Evolutionary conservation across 2,797 vertebrate species (phyloP).

Genomic region (Gallinago nigripennis): DNA sequence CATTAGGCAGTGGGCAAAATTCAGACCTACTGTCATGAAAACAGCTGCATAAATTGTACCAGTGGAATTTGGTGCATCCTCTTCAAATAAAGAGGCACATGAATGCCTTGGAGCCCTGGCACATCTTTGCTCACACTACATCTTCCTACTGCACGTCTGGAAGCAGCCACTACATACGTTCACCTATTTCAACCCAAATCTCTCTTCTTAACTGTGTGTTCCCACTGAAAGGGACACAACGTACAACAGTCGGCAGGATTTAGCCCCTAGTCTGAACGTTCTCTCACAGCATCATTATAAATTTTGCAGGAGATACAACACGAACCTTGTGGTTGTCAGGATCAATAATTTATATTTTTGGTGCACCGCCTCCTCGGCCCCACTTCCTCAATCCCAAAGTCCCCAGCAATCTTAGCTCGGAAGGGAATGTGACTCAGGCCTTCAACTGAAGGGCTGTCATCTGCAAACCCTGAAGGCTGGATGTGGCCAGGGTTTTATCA

Average conservation of each 20-base stretch:
- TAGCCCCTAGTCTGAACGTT: background rate
- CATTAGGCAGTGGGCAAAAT: background rate
- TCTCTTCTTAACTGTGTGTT: background rate
- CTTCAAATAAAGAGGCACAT: background rate
- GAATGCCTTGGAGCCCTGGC: background rate
- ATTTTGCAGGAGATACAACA: background rate
- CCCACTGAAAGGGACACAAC: background rate
- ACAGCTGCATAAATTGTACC: background rate
- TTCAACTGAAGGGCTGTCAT: constrained; percentile 17
- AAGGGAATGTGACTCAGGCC: constrained; percentile 50
- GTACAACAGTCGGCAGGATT: background rate
- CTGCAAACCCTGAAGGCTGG: constrained; percentile 17
- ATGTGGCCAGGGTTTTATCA: constrained; percentile 69
- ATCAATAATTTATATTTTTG: background rate
- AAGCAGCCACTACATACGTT: background rate
- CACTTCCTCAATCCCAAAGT: constrained; percentile 15
- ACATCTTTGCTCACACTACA: background rate
- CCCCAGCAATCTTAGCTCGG: constrained; percentile 60
- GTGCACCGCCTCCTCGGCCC: background rate
- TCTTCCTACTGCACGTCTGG: background rate
- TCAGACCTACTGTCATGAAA: background rate
- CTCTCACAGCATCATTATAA: background rate
- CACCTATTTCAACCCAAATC: background rate
- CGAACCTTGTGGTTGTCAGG: background rate
- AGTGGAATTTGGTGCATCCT: background rate